Percentiles rank a stretch among this genome's conserved stretches.
Evolutionary conservation across 2,113 vertebrate species (phyloP).

Genomic region (Ammodytes marinus): DNA sequence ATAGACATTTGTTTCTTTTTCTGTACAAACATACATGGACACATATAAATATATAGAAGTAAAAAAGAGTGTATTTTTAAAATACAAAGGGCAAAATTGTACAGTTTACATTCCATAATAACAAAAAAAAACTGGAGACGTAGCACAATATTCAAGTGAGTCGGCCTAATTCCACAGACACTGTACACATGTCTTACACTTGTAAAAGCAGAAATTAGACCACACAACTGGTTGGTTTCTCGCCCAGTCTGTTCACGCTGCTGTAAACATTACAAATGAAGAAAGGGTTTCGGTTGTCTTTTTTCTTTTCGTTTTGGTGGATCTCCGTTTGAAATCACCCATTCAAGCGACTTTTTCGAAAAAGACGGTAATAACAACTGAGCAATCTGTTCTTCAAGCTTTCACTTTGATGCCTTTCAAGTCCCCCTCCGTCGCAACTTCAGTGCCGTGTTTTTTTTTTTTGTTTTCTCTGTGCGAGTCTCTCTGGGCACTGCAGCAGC

Average conservation of each 20-base stretch:
- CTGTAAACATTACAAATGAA: constrained; percentile 78
- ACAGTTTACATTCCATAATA: constrained; percentile 98
- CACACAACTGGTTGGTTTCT: constrained; percentile 62
- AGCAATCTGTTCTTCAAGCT: constrained; percentile 48
- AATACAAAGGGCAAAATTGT: constrained; percentile 95
- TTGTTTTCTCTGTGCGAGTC: constrained; percentile 40
- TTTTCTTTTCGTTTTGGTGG: constrained; percentile 9
- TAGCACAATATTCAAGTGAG: constrained; percentile 80
- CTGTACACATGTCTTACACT: constrained; percentile 86
- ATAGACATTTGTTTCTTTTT: constrained; percentile 94
- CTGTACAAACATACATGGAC: constrained; percentile 89
- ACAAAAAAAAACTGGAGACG: constrained; percentile 76
- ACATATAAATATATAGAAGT: constrained; percentile 98
- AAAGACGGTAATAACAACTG: constrained; percentile 29
- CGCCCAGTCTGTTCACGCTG: constrained; percentile 59
- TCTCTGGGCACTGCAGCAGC: constrained; percentile 27
- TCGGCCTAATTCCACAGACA: constrained; percentile 71
- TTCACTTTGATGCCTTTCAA: constrained; percentile 57
- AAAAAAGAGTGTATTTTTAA: constrained; percentile 98
- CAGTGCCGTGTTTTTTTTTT: constrained; percentile 48
- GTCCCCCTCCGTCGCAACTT: constrained; percentile 51
- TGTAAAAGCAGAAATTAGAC: constrained; percentile 88
- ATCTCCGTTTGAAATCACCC: constrained; percentile 65
- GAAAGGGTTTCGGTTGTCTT: constrained; percentile 39
- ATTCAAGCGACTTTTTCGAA: constrained; percentile 57